Conservation (phyloP, 2,113 vertebrate genomes). For the Syngnathus typhle region DNA sequence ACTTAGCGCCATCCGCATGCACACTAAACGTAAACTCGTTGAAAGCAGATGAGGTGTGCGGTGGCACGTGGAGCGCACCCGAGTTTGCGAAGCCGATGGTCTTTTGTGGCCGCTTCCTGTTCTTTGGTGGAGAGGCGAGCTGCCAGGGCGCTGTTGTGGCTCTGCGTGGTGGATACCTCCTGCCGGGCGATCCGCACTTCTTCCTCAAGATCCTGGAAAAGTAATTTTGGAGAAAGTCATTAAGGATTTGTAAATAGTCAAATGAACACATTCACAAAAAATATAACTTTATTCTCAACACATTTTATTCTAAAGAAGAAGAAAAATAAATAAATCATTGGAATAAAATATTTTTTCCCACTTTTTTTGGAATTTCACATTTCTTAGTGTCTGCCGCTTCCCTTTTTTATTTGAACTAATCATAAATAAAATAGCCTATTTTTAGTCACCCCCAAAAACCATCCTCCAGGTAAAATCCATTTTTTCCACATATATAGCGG, state of each 20-base stretch:
- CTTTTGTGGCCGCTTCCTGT: conserved; percentile 61
- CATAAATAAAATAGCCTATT: too few species aligned
- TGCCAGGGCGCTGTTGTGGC: conserved; percentile 49
- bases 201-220: conserved; percentile 70
- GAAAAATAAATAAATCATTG: too few species aligned
- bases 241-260: not conserved
- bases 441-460: too few species aligned
- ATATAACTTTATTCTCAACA: too few species aligned
- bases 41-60: not conserved
- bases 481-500: not conserved
- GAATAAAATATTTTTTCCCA: too few species aligned
- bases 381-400: not conserved
- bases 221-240: conserved; percentile 6
- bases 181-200: conserved; percentile 60
- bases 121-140: conserved; percentile 66
- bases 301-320: too few species aligned
- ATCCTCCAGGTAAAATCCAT: not conserved
- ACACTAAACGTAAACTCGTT: conserved; percentile 1
- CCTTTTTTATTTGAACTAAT: too few species aligned
- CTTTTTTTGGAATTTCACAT: not conserved
- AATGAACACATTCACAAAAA: not conserved
- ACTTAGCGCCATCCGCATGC: conserved; percentile 16
- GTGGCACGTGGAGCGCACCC: conserved; percentile 50
- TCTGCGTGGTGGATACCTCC: conserved; percentile 57
- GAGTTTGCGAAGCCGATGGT: conserved; percentile 55